phyloP scores from a whole-genome alignment of 1,140 invertebrate species.

The Magallana angulata region DNA sequence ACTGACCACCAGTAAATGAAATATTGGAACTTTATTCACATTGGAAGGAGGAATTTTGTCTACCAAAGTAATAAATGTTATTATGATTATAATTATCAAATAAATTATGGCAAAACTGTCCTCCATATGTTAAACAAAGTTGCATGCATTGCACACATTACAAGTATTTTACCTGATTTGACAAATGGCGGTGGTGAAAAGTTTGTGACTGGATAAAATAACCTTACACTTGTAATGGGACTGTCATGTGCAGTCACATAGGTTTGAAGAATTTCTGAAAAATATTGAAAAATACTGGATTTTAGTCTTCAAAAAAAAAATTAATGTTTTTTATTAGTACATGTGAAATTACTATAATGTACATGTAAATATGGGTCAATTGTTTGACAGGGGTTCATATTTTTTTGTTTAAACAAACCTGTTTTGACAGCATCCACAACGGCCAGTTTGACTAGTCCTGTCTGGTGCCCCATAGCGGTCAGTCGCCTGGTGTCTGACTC shows the following conservation, averaged over 20 bases:
- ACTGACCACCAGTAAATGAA: conserved; percentile 84
- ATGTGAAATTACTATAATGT: too few species aligned
- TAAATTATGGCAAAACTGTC: too few species aligned
- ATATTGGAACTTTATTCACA: conserved; percentile 57
- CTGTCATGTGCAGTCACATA: conserved; percentile 80
- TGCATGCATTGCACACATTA: too few species aligned
- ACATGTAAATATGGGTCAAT: too few species aligned
- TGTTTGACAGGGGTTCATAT: too few species aligned
- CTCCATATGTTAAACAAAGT: too few species aligned
- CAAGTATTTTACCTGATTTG: not conserved
- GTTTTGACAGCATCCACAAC: conserved; percentile 81
- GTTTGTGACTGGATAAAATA: conserved; percentile 79
- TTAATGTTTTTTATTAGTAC: too few species aligned
- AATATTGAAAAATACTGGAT: not conserved
- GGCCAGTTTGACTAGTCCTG: conserved; percentile 83
- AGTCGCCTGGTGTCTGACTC: conserved; percentile 80
- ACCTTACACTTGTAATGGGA: conserved; percentile 82
- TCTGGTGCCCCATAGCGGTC: conserved; percentile 84
- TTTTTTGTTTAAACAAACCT: conserved; percentile 48
- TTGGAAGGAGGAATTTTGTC: not conserved
- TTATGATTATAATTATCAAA: too few species aligned
- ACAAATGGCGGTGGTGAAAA: conserved; percentile 55
- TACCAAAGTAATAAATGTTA: not conserved
- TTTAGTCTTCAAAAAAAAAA: too few species aligned
- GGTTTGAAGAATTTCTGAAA: not conserved